A percentile compares a stretch with the other conserved stretches of the same genome.
Conservation (phyloP, 2,888 invertebrate species). For the Alitta virens region DNA sequence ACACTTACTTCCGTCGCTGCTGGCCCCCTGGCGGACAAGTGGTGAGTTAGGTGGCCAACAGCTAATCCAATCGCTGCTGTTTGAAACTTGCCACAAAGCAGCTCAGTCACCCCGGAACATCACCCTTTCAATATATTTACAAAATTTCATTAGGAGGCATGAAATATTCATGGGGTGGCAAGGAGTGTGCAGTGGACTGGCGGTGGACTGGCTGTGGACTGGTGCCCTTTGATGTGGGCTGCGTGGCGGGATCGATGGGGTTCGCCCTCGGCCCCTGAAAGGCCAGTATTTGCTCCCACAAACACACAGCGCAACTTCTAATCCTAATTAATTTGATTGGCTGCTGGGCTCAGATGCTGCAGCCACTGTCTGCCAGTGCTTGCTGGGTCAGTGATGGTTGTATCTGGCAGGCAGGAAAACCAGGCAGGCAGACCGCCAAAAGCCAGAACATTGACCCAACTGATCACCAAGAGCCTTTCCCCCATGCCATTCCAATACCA, state of each 20-base stretch:
- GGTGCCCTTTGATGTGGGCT: neutral
- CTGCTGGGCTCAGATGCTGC: neutral
- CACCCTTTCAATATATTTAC: neutral
- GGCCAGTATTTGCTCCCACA: neutral
- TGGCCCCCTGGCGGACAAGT: neutral
- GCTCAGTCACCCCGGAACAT: neutral
- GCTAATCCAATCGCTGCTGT: neutral
- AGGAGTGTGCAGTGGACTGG: neutral
- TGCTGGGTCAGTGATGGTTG: too few relatives aligned
- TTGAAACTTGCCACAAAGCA: neutral
- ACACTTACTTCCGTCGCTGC: neutral
- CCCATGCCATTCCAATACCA: too few relatives aligned
- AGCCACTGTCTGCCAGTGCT: too few relatives aligned
- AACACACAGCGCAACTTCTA: neutral
- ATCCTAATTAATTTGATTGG: conserved; percentile 2
- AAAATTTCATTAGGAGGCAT: conserved; percentile 1
- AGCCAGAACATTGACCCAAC: too few relatives aligned
- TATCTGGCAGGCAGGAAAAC: too few relatives aligned
- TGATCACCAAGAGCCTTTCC: too few relatives aligned
- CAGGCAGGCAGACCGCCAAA: too few relatives aligned
- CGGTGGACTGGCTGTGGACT: neutral
- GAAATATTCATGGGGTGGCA: neutral
- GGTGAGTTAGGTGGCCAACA: neutral
- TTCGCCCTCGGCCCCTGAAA: too few relatives aligned
- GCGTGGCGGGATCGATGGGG: neutral